Base-by-base conservation (phyloP, 1,140 invertebrate species). In the Cotesia typhae region DNA sequence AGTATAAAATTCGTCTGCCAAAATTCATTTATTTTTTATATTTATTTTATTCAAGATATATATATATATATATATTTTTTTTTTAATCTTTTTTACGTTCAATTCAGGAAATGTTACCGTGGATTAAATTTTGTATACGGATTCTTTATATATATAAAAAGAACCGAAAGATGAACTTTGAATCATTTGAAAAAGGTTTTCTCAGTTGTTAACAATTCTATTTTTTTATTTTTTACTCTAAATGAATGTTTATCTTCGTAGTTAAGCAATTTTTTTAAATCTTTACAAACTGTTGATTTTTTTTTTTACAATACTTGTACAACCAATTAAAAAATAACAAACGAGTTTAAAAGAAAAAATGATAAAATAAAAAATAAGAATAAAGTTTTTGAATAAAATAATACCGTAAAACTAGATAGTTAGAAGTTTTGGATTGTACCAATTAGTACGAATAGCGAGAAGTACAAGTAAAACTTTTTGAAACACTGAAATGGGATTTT, bases 381-480 rank as follows among this genome's bases (percentile, higher is more conserved):
- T 41, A 64, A 51, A 66, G 20, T 14, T 41, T 9, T 7, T 65
- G 17, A 52, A 47, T 10, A 59, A 59, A 59, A 59, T 6, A 59
- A 20, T 14, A 65, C 17, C 12, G 14, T 55, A 64, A 63, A 65
- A 55, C 17, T 71, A 52, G 53, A 59, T 38, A 37, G 28, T 38
- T 35, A 17, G 17, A 41, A 52, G 55, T 53, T n/a, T 68, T 12
- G 51, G 37, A 36, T 53, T 59, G 36, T 41, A 28, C 63, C 68
- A 71, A 71, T 74, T 74, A 71, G 63, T 41, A 67, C 41, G 57
- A 3, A 17, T 17, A 20, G 20, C 17, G 57, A 20, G 57, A 73
- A 74, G 60, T 71, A 35, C 61, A 65, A 74, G 73, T 67, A 67
- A 60, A 74, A 71, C 53, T 74, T 64, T 66, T 12, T n/a, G 51